phyloP scores from a whole-genome alignment of 1,140 invertebrate genomes.

The Platorchestia sp. region DNA sequence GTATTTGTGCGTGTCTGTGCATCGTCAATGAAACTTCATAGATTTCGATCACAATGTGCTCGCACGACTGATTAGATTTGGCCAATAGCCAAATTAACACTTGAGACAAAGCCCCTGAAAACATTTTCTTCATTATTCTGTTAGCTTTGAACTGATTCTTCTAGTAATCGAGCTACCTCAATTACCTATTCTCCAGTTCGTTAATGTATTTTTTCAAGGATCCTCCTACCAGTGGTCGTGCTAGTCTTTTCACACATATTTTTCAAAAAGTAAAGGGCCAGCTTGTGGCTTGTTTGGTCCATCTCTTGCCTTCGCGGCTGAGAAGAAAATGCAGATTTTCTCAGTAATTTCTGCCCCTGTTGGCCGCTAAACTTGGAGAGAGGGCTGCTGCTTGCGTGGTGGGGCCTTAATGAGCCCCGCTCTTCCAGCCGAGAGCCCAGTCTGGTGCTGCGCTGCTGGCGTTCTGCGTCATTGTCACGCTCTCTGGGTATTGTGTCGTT shows the following conservation, averaged over 20 bases:
- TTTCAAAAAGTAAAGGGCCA: neutral
- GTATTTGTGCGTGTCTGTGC: too few relatives aligned
- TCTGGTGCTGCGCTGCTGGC: too few relatives aligned
- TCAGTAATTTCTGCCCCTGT: constrained; percentile 22
- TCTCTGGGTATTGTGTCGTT: too few relatives aligned
- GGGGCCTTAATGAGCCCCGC: neutral
- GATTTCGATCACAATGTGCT: too few relatives aligned
- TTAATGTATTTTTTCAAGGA: neutral
- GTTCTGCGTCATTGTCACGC: too few relatives aligned
- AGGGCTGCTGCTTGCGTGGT: neutral
- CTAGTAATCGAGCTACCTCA: neutral
- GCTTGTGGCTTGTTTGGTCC: neutral
- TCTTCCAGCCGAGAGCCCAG: neutral
- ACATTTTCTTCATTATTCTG: neutral
- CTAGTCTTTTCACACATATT: neutral
- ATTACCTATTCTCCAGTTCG: neutral
- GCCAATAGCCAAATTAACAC: too few relatives aligned
- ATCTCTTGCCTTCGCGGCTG: neutral
- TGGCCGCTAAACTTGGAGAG: constrained; percentile 6
- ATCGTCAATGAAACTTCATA: too few relatives aligned
- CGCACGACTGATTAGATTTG: too few relatives aligned
- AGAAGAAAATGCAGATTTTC: constrained; percentile 37
- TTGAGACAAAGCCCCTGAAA: too few relatives aligned
- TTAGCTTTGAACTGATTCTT: neutral
- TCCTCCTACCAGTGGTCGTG: neutral